Conservation (phyloP, 2,113 vertebrate genomes). For the Brevimyrus niger region DNA sequence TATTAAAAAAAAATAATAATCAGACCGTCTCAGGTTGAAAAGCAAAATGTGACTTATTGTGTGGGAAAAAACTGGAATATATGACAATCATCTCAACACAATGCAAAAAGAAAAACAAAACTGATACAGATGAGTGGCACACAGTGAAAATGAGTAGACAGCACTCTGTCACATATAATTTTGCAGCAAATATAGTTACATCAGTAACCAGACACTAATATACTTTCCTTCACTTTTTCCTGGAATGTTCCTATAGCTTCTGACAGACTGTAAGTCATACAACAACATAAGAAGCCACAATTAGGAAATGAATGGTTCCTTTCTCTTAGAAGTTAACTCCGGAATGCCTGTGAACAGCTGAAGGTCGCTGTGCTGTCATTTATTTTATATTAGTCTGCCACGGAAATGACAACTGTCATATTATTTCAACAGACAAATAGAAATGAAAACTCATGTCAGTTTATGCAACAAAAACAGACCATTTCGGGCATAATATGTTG, state of each 20-base stretch:
- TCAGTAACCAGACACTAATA: background rate
- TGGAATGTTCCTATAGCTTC: background rate
- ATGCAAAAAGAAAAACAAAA: background rate
- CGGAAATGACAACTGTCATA: background rate
- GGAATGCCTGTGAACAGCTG: background rate
- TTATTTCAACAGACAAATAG: slow-evolving; percentile 2
- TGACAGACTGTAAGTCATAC: background rate
- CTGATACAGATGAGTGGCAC: background rate
- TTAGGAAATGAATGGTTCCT: background rate
- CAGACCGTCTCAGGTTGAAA: background rate
- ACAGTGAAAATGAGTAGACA: background rate
- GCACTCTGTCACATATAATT: background rate
- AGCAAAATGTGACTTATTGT: background rate
- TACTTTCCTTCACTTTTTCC: background rate
- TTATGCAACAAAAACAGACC: background rate
- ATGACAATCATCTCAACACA: background rate
- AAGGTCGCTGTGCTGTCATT: background rate
- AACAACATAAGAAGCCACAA: background rate
- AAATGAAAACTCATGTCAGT: background rate
- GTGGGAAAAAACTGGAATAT: background rate
- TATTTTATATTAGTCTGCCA: background rate
- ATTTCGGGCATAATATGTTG: background rate
- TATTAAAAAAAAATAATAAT: background rate
- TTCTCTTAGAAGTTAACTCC: background rate
- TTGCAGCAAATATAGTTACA: background rate